Evolutionary conservation across 2,113 vertebrate genomes (phyloP).

Genomic region (Megaptera novaeangliae): DNA sequence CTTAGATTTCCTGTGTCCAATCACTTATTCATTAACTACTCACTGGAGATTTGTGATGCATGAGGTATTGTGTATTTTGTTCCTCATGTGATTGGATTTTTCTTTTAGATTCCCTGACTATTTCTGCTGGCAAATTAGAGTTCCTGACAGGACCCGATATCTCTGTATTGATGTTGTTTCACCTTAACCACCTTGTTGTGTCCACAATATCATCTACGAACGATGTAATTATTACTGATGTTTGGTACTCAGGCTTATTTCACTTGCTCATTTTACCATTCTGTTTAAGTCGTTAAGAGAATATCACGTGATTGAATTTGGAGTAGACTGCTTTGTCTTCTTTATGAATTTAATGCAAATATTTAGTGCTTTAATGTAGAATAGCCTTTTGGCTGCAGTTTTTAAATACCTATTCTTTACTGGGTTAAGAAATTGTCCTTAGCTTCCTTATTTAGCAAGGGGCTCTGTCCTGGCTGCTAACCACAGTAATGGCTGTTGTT

Average conservation of each 20-base stretch:
- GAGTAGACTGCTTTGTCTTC: not conserved
- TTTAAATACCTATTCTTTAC: not conserved
- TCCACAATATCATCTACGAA: not conserved
- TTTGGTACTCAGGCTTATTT: not conserved
- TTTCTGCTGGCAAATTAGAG: not conserved
- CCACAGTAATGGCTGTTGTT: not conserved
- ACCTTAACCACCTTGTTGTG: not conserved
- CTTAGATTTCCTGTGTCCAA: not conserved
- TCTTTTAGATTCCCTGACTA: not conserved
- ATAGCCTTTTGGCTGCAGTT: not conserved
- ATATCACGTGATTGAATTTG: not conserved
- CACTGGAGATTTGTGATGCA: not conserved
- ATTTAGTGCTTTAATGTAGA: not conserved
- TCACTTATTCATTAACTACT: not conserved
- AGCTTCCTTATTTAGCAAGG: not conserved
- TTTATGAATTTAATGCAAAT: not conserved
- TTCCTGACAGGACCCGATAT: not conserved
- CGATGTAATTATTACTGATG: not conserved
- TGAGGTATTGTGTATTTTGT: not conserved
- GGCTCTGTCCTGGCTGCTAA: not conserved
- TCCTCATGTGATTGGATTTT: not conserved
- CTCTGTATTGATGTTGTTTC: not conserved
- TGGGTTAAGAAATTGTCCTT: not conserved
- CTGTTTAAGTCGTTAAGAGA: not conserved
- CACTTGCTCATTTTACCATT: not conserved